These are phyloP conservation scores for Noctua pronuba DNA, from an alignment of 2,888 invertebrate genomes.

Conservation along the genomic window DNA sequence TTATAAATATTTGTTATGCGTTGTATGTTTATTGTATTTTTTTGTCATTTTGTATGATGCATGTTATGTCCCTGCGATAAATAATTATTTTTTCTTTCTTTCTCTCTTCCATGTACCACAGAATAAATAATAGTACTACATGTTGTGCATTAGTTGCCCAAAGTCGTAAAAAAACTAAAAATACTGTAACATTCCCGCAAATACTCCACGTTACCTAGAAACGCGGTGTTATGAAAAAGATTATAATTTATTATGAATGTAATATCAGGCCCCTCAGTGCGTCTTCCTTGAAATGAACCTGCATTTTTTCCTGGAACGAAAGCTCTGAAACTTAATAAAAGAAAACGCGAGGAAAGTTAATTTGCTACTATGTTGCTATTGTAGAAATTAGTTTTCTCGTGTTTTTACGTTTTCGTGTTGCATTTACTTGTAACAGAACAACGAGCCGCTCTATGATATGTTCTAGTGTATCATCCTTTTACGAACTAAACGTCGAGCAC, in stretches of 20 bases:
- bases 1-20: too few relatives aligned
- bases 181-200: slow-evolving; percentile 25
- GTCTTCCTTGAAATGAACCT: slow-evolving; percentile 25
- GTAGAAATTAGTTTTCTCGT: not conserved
- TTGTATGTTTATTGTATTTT: too few relatives aligned
- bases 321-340: not conserved
- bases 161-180: slow-evolving; percentile 36
- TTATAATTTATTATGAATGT: slow-evolving; percentile 31
- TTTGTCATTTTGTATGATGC: too few relatives aligned
- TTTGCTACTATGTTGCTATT: not conserved
- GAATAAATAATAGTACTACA: not conserved
- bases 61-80: too few relatives aligned
- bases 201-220: slow-evolving; percentile 27
- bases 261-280: slow-evolving; percentile 11
- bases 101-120: too few relatives aligned
- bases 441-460: too few relatives aligned
- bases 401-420: too few relatives aligned
- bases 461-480: too few relatives aligned
- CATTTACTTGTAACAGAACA: too few relatives aligned
- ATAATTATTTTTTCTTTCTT: too few relatives aligned
- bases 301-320: slow-evolving; percentile 14
- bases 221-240: slow-evolving; percentile 13
- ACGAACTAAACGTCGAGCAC: too few relatives aligned
- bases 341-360: not conserved
- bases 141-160: slow-evolving; percentile 16